Conservation (phyloP, 2,113 vertebrate species). For the Baryphthengus martii region DNA sequence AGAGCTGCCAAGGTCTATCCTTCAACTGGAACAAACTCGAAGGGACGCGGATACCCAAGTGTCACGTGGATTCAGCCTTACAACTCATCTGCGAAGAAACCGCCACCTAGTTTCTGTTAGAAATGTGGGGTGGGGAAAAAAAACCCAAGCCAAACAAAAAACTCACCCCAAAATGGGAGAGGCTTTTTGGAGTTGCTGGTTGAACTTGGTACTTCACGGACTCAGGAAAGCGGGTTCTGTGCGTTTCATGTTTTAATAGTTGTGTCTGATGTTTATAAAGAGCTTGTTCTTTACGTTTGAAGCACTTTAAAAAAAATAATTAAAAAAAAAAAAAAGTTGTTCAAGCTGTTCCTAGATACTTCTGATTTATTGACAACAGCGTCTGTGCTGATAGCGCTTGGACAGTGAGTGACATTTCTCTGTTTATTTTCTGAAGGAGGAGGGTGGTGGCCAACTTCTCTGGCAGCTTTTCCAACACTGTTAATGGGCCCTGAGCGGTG, state of each 20-base stretch:
- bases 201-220: neutral
- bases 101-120: neutral
- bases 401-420: constrained; percentile 19
- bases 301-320: constrained; percentile 78
- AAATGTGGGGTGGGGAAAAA: neutral
- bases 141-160: no score
- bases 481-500: neutral
- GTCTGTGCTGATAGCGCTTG: constrained; percentile 49
- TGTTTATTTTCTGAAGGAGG: neutral
- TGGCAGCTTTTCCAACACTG: neutral
- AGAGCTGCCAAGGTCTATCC: neutral
- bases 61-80: neutral
- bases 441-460: neutral
- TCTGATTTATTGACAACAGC: constrained; percentile 49
- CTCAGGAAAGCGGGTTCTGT: constrained; percentile 28
- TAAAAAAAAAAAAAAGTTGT: constrained; percentile 48
- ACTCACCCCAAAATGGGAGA: neutral
- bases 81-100: neutral
- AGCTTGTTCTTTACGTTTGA: constrained; percentile 78
- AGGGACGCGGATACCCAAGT: neutral
- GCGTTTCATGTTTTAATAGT: constrained; percentile 69
- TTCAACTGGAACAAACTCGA: constrained; percentile 14
- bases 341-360: constrained; percentile 66
- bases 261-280: constrained; percentile 74
- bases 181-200: neutral